Percentiles rank a stretch among this genome's conserved stretches.
These are phyloP conservation scores for Brenthis hecate DNA, from an alignment of 2,888 invertebrate genomes.

Conservation along the genomic window DNA sequence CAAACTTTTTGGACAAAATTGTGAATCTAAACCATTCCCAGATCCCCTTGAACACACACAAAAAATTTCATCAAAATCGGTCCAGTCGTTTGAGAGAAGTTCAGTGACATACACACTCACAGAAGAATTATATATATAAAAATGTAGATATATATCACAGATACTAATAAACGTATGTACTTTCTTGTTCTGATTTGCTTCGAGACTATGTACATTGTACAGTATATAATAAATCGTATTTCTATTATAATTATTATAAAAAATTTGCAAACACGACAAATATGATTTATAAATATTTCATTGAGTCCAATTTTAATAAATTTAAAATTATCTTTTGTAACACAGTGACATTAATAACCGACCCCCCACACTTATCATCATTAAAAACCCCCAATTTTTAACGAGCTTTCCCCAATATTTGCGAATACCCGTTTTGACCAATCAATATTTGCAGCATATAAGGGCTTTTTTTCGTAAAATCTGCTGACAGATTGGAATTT, in stretches of 20 bases:
- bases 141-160: too few species aligned
- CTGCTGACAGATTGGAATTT: slow-evolving; percentile 23
- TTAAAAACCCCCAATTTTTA: slow-evolving; percentile 15
- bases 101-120: too few species aligned
- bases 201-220: too few species aligned
- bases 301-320: neutral
- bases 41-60: too few species aligned
- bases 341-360: neutral
- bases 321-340: neutral
- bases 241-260: neutral
- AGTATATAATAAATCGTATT: neutral
- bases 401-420: slow-evolving; percentile 16
- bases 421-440: slow-evolving; percentile 17
- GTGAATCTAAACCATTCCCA: too few species aligned
- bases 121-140: too few species aligned
- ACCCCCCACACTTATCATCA: slow-evolving; percentile 14
- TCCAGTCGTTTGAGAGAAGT: too few species aligned
- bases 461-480: slow-evolving; percentile 17
- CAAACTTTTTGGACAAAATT: too few species aligned
- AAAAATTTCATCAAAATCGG: too few species aligned
- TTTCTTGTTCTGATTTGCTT: too few species aligned
- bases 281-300: neutral
- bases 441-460: slow-evolving; percentile 26
- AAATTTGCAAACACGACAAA: too few species aligned
- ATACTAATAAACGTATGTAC: too few species aligned